phyloP scores from a whole-genome alignment of 2,113 vertebrate genomes.

The Myiopsitta monachus region DNA sequence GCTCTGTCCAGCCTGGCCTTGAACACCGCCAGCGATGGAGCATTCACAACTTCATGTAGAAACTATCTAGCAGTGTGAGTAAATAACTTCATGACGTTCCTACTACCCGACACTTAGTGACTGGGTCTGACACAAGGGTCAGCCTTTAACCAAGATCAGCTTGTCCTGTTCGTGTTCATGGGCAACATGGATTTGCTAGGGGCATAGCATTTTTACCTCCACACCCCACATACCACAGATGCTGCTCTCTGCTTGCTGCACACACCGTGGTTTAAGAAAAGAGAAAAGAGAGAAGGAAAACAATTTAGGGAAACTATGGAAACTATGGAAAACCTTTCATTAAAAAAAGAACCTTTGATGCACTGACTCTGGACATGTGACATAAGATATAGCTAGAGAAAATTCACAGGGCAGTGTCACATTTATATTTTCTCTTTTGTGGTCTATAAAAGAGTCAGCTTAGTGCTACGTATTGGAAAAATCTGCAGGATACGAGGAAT shows the following conservation, averaged over 20 bases:
- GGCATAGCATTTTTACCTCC: neutral
- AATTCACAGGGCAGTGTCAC: neutral
- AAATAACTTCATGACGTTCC: neutral
- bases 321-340: neutral
- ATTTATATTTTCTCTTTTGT: neutral
- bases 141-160: neutral
- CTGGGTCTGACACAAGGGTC: neutral
- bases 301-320: neutral
- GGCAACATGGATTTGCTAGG: neutral
- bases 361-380: neutral
- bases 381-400: neutral
- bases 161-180: neutral
- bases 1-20: too few species aligned
- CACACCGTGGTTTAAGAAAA: neutral
- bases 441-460: neutral
- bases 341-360: neutral
- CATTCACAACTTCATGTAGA: too few species aligned
- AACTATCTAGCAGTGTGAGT: neutral
- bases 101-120: fast-evolving
- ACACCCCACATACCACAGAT: neutral
- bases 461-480: neutral
- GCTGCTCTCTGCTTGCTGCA: neutral
- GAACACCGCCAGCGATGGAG: too few species aligned
- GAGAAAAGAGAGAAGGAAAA: neutral
- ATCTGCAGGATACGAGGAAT: neutral